Percentiles rank a stretch among this genome's conserved stretches.
Conservation (phyloP, 2,113 vertebrate genomes). For the Montifringilla adamsi region DNA sequence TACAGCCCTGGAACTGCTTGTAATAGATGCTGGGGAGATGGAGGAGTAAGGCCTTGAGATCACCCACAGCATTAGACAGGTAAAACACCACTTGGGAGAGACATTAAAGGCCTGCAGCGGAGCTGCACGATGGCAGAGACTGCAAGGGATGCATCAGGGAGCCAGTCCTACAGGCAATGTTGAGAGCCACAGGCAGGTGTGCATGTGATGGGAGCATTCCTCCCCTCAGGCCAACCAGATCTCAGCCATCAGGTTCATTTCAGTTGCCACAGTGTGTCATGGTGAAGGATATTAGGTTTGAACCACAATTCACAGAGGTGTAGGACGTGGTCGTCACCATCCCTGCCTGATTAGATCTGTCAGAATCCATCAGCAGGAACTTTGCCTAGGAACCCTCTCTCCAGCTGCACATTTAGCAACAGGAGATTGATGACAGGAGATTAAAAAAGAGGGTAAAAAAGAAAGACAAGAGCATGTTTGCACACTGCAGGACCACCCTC, state of each 20-base stretch:
- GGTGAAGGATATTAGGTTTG: conserved; percentile 19
- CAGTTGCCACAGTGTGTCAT: background rate
- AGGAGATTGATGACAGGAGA: background rate
- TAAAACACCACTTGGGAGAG: background rate
- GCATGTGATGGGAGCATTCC: background rate
- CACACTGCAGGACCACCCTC: background rate
- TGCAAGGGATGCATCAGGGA: background rate
- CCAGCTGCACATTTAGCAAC: background rate
- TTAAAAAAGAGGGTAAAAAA: background rate
- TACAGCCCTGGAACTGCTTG: background rate
- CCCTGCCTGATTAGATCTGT: conserved; percentile 43
- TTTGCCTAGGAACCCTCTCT: background rate
- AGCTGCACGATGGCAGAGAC: background rate
- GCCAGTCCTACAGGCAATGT: accelerated
- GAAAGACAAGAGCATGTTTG: background rate
- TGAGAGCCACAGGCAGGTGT: background rate
- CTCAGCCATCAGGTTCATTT: background rate
- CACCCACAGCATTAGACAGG: background rate
- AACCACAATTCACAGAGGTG: background rate
- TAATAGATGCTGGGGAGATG: background rate
- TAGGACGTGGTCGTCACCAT: background rate
- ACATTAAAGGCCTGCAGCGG: background rate
- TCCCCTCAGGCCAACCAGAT: background rate
- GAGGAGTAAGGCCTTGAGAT: background rate
- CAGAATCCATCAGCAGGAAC: conserved; percentile 29